Conservation (phyloP, 2,113 vertebrate genomes). For the Saimiri boliviensis region DNA sequence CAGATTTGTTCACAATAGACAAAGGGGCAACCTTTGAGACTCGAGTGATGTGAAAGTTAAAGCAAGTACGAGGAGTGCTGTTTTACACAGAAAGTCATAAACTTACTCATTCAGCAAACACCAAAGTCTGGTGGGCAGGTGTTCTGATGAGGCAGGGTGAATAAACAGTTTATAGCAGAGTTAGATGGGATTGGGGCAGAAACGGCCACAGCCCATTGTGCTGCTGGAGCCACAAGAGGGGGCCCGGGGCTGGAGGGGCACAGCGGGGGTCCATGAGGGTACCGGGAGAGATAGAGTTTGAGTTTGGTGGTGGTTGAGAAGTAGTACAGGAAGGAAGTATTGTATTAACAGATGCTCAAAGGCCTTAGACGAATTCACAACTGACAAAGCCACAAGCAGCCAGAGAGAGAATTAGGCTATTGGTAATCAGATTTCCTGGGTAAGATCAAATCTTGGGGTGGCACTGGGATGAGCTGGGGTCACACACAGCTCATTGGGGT, state of each 20-base stretch:
- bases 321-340: not conserved
- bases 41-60: not conserved
- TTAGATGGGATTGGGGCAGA: not conserved
- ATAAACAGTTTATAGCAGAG: constrained; percentile 29
- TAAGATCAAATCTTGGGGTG: too few relatives aligned
- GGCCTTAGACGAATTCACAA: not conserved
- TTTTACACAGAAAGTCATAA: not conserved
- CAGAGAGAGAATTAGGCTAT: not conserved
- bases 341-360: not conserved
- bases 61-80: not conserved
- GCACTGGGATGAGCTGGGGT: too few relatives aligned
- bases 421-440: too few relatives aligned
- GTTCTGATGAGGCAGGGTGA: not conserved
- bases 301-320: not conserved
- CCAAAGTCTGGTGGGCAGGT: not conserved
- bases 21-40: constrained; percentile 53
- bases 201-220: not conserved
- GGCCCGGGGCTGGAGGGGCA: rapidly evolving
- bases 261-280: too few relatives aligned
- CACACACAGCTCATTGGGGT: too few relatives aligned
- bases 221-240: not conserved
- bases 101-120: constrained; percentile 47
- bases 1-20: not conserved
- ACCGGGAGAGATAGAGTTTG: not conserved
- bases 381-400: not conserved